Percentiles rank a stretch among this genome's conserved stretches.
These are phyloP conservation scores for Apus apus DNA, from an alignment of 2,113 vertebrate species.

Conservation along the genomic window DNA sequence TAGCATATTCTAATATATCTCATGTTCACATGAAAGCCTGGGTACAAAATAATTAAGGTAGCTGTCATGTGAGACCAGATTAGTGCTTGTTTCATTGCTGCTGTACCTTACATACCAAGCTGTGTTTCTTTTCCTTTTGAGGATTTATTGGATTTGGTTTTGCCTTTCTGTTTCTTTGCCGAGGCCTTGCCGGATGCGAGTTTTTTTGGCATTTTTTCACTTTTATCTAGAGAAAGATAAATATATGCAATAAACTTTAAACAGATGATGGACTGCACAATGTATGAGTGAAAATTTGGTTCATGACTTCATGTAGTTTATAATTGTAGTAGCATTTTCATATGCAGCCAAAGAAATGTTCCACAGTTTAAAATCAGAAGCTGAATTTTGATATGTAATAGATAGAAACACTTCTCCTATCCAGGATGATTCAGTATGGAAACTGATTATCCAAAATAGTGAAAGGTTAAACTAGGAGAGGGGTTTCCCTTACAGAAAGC, in stretches of 20 bases:
- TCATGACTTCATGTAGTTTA: not conserved
- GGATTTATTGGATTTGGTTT: not conserved
- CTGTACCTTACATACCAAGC: slow-evolving; percentile 39
- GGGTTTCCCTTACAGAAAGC: not conserved
- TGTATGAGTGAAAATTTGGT: not conserved
- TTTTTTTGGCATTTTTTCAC: slow-evolving; percentile 56
- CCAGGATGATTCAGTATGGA: not conserved
- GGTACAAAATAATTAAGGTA: not conserved
- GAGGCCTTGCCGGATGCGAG: not conserved
- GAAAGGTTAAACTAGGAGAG: not conserved
- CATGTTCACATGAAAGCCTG: not conserved
- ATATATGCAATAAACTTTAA: not conserved
- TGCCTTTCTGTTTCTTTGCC: slow-evolving; percentile 53
- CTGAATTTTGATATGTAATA: not conserved
- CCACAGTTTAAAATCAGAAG: not conserved
- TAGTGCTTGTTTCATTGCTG: not conserved
- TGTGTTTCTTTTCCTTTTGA: slow-evolving; percentile 41
- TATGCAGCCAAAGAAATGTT: not conserved
- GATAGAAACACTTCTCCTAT: not conserved
- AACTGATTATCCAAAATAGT: not conserved
- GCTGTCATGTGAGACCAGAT: not conserved
- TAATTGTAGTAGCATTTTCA: not conserved
- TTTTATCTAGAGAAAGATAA: slow-evolving; percentile 20
- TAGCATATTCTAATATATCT: not conserved
- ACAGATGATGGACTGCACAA: not conserved